Conservation (phyloP, 2,113 vertebrate species). For the Dicrurus megarhynchus region DNA sequence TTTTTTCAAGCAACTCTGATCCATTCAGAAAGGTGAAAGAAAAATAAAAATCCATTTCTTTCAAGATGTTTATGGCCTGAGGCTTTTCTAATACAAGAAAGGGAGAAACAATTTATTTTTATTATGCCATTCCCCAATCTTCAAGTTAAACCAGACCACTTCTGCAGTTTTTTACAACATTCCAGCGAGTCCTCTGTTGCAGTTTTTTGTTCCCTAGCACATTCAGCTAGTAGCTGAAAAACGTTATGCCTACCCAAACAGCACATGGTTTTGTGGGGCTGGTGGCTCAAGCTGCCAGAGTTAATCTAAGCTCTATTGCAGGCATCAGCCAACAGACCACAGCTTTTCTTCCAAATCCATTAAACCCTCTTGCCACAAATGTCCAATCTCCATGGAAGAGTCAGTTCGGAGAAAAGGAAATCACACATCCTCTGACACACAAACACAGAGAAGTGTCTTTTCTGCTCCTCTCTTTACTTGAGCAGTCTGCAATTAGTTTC, state of each 20-base stretch:
- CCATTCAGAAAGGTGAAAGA: background rate
- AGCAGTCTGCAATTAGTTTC: background rate
- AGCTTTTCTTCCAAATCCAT: background rate
- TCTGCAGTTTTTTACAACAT: constrained; percentile 25
- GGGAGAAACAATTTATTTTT: constrained; percentile 39
- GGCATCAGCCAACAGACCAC: background rate
- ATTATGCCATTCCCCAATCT: constrained; percentile 11
- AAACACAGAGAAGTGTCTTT: background rate
- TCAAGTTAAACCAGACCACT: constrained; percentile 39
- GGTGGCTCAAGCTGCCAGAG: background rate
- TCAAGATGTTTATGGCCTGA: constrained; percentile 7
- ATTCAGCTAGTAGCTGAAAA: background rate
- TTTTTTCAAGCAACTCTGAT: constrained; percentile 1
- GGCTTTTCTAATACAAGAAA: constrained; percentile 28
- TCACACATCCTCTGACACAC: background rate
- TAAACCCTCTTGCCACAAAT: background rate
- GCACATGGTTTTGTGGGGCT: background rate
- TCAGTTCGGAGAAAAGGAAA: background rate
- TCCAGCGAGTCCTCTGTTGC: background rate
- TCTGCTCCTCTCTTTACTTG: background rate
- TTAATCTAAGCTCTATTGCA: background rate
- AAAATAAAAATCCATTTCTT: background rate
- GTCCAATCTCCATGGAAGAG: background rate
- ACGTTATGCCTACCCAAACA: background rate
- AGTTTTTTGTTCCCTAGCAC: background rate